Evolutionary conservation across 2,113 vertebrate genomes (phyloP).

Genomic region (Colaptes auratus): DNA sequence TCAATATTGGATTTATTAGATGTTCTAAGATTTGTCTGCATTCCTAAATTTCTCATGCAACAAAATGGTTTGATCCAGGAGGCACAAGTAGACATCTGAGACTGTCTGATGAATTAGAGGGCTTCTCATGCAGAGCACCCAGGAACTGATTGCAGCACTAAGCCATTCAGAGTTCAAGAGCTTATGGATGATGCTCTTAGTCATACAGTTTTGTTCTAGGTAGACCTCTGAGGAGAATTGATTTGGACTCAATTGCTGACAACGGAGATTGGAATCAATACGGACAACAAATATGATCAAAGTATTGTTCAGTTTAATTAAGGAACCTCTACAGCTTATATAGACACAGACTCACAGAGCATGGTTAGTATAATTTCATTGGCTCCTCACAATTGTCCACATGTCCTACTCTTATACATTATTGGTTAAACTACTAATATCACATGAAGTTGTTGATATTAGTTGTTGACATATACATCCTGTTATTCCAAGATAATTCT

Average conservation of each 20-base stretch:
- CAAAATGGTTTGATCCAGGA: conserved; percentile 25
- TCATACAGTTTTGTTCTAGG: background rate
- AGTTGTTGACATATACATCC: too few species aligned
- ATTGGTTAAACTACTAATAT: too few species aligned
- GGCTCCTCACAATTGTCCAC: too few species aligned
- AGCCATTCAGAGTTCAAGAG: background rate
- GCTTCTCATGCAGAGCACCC: background rate
- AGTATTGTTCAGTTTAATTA: too few species aligned
- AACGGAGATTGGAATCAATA: too few species aligned
- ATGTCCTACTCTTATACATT: too few species aligned
- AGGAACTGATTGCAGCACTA: background rate
- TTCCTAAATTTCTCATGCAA: conserved; percentile 32
- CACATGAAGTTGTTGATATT: too few species aligned
- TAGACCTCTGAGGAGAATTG: background rate
- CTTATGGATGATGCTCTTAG: background rate
- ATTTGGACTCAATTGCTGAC: background rate
- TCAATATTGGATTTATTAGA: conserved; percentile 3
- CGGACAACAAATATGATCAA: too few species aligned
- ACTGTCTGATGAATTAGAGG: conserved; percentile 16
- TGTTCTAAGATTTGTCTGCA: background rate
- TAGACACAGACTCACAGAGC: too few species aligned
- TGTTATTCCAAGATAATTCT: too few species aligned
- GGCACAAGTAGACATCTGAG: background rate
- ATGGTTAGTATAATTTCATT: too few species aligned
- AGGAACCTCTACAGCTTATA: too few species aligned